These are phyloP conservation scores for Aplodontia rufa DNA, from an alignment of 2,113 vertebrate genomes.

Conservation along the genomic window DNA sequence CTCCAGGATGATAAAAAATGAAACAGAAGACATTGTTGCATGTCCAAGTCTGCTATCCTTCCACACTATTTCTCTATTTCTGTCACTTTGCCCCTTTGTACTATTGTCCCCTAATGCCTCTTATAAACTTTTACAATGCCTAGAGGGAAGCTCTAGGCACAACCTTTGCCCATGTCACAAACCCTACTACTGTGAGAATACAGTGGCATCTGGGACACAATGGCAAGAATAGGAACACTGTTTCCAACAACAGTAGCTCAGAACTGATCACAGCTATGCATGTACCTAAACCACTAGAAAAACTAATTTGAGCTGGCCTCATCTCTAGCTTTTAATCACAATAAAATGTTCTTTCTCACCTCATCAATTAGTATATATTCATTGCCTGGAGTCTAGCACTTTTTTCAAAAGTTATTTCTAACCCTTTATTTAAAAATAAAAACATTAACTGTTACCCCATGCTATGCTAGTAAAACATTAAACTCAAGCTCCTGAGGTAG, in stretches of 20 bases:
- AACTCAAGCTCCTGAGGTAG: slow-evolving; percentile 44
- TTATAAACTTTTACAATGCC: background rate
- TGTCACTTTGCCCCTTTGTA: background rate
- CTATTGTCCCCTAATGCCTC: background rate
- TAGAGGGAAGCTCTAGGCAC: background rate
- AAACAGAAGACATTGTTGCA: background rate
- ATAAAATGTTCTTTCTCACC: slow-evolving; percentile 32
- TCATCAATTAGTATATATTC: slow-evolving; percentile 41
- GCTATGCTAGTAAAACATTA: slow-evolving; percentile 54
- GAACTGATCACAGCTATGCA: background rate
- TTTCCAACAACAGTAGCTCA: background rate
- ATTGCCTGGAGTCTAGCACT: slow-evolving; percentile 4
- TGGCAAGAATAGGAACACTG: background rate
- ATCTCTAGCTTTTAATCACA: slow-evolving; percentile 52
- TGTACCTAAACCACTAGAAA: background rate
- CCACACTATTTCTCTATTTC: background rate
- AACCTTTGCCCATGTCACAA: background rate
- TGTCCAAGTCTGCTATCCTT: background rate
- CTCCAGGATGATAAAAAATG: slow-evolving; percentile 42
- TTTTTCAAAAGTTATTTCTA: slow-evolving; percentile 46
- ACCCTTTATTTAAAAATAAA: slow-evolving; percentile 68
- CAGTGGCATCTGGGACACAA: background rate
- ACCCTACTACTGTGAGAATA: background rate
- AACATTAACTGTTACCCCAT: slow-evolving; percentile 57
- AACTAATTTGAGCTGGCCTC: background rate